Base-by-base conservation (phyloP, 2,797 vertebrate genomes). In the Thaleichthys pacificus region DNA sequence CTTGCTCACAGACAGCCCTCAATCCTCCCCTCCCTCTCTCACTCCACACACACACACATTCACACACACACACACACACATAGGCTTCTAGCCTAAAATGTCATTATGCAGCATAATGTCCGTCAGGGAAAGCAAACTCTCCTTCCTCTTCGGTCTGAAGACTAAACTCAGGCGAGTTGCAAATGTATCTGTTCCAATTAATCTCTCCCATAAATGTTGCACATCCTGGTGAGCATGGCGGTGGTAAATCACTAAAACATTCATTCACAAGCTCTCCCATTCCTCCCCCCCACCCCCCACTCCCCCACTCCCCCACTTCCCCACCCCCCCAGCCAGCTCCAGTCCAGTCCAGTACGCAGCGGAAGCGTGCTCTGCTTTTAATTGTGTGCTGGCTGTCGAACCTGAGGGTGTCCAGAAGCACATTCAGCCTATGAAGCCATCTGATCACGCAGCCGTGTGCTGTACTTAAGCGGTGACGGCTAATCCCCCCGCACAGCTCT, bases 401-500 rank as follows among this genome's bases (percentile, higher is more conserved):
- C 88, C 87, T 86, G 87, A 66, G 64, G 64, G 38, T 66, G 64
- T 57, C 22, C 61, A 5, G 86, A 85, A 82, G 85, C 79, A 75
- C 19, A 68, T 77, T 77, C 77, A 79, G 78, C 83, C 87, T 89
- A 85, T 87, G 87, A 88, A 87, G 77, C 83, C 75, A 81, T 90
- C 87, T 89, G 85, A 91, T 88, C 85, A 87, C 88, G 78, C 81
- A 85, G 83, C 85, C 86, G 85, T 84, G 80, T 89, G 88, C 87
- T 91, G 88, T 85, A 81, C 86, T 76, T 90, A 51, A 90, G 85
- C 87, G 74, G 90, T 80, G 82, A 85, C 85, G 89, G 83, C 87
- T 91, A 89, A 91, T 92, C 91, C 91, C 90, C 90, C 38, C 87
- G 79, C 86, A 85, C 88, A 88, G 87, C 84, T 88, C 84, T 85